Conservation (phyloP, 2,113 vertebrate genomes). For the Microcebus ravelobensis region DNA sequence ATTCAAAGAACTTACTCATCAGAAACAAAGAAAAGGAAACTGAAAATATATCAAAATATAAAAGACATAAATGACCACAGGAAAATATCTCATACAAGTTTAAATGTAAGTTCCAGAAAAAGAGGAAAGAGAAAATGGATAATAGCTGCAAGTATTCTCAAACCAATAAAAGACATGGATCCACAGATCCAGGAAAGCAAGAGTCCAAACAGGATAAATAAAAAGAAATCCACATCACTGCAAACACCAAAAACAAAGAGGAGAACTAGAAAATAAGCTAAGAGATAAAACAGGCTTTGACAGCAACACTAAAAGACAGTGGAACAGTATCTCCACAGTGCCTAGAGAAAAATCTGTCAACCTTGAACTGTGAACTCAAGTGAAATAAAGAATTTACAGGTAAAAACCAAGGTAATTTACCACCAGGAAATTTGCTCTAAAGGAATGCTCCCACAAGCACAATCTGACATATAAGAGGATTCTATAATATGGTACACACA, state of each 20-base stretch:
- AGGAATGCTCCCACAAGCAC: not conserved
- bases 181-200: not conserved
- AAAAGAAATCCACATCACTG: not conserved
- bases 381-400: not conserved
- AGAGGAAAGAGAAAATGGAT: not conserved
- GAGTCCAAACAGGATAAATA: not conserved
- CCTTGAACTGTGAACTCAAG: not conserved
- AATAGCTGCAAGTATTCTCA: not conserved
- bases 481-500: not conserved
- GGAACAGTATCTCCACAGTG: not conserved
- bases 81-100: constrained; percentile 8
- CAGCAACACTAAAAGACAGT: not conserved
- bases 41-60: constrained; percentile 27
- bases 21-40: not conserved
- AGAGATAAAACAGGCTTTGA: not conserved
- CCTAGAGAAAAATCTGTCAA: not conserved
- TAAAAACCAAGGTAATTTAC: not conserved
- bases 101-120: not conserved
- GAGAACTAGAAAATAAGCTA: constrained; percentile 9
- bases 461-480: not conserved
- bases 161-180: not conserved
- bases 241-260: not conserved
- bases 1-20: not conserved
- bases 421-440: not conserved
- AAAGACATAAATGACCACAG: not conserved